Percentiles rank a stretch among this genome's conserved stretches.
Evolutionary conservation across 2,113 vertebrate genomes (phyloP).

Genomic region (Oceanodroma tethys): DNA sequence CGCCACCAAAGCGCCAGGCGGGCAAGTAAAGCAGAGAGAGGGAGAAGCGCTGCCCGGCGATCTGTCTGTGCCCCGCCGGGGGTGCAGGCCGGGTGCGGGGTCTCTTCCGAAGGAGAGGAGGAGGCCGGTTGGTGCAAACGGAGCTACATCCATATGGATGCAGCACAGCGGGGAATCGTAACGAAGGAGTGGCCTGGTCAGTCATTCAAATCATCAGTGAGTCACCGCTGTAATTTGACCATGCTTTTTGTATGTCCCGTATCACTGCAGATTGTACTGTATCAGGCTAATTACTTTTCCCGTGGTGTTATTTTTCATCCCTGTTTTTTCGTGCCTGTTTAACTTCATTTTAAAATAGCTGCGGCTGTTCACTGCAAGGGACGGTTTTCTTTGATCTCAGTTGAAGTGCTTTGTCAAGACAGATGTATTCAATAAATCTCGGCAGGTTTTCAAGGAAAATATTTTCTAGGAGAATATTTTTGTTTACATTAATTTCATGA

Average conservation of each 20-base stretch:
- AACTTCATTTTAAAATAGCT: slow-evolving; percentile 26
- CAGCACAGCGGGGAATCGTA: not conserved
- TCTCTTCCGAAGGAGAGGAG: no score
- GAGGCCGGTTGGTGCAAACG: no score
- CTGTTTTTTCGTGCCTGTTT: not conserved
- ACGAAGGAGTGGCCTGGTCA: not conserved
- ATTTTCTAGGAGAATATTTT: not conserved
- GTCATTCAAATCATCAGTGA: not conserved
- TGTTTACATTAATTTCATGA: not conserved
- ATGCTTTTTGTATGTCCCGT: not conserved
- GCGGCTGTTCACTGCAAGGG: not conserved
- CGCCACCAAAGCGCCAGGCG: no score
- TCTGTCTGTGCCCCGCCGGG: no score
- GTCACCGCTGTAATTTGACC: not conserved
- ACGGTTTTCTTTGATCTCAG: slow-evolving; percentile 9
- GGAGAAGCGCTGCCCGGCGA: not conserved
- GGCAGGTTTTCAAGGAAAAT: slow-evolving; percentile 11
- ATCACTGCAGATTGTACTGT: not conserved
- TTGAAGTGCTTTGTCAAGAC: not conserved
- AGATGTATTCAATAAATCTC: not conserved
- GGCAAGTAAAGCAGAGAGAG: not conserved
- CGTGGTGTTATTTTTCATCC: not conserved
- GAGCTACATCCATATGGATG: not conserved
- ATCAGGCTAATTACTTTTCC: not conserved
- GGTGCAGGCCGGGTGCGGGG: not conserved